A percentile compares a stretch with the other conserved stretches of the same genome.
Conservation (phyloP, 37 sponge, comb jelly and placozoan genomes). For the Haliclona indistincta region DNA sequence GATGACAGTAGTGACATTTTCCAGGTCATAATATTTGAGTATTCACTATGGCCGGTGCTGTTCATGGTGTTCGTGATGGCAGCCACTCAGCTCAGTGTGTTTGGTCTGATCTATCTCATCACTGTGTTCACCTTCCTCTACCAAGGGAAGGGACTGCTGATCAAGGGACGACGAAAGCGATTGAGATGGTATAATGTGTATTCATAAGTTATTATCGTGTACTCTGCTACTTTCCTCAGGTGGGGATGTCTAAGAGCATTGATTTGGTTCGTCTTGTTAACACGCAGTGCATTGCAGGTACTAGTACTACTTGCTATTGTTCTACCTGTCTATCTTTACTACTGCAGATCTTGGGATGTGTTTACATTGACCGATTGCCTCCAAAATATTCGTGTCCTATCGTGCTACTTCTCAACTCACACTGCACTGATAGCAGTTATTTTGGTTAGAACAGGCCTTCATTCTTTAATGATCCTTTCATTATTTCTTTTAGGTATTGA, state of each 20-base stretch:
- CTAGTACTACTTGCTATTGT: background rate
- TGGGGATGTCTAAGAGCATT: background rate
- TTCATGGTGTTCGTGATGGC: conserved; percentile 78
- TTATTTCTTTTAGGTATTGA: background rate
- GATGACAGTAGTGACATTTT: background rate
- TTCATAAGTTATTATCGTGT: background rate
- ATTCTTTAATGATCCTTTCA: background rate
- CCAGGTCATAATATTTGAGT: conserved; percentile 60
- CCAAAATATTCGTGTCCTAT: background rate
- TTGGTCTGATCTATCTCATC: conserved; percentile 69
- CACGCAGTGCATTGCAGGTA: background rate
- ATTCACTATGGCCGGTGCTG: conserved; percentile 74
- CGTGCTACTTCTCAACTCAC: background rate
- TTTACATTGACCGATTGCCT: background rate
- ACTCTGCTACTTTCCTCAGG: background rate
- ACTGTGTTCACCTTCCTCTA: conserved; percentile 62
- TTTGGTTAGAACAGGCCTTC: background rate
- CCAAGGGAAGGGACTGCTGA: conserved; percentile 54
- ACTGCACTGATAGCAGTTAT: background rate
- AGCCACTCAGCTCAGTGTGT: conserved; percentile 52
- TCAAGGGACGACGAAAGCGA: background rate
- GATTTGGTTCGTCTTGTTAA: background rate
- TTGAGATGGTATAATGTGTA: conserved; percentile 20
- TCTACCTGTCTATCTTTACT: background rate
- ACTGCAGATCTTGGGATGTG: background rate